These are phyloP conservation scores for Liposcelis brunnea DNA, from an alignment of 2,888 invertebrate genomes.

Conservation along the genomic window DNA sequence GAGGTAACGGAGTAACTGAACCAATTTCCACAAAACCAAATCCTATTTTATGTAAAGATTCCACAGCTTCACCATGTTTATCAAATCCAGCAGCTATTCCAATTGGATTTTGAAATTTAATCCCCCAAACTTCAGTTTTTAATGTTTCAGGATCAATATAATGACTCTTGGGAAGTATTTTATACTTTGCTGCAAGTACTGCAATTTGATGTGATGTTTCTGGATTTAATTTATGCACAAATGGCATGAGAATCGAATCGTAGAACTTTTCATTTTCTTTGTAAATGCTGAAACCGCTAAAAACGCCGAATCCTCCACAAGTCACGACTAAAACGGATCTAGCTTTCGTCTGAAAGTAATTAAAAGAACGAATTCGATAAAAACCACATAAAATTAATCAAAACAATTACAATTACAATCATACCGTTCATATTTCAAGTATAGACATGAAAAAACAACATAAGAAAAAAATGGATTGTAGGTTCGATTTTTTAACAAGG, in stretches of 20 bases:
- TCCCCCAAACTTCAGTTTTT: constrained; percentile 52
- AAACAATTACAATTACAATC: neutral
- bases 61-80: constrained; percentile 84
- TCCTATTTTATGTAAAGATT: constrained; percentile 64
- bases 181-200: constrained; percentile 56
- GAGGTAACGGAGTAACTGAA: constrained; percentile 85
- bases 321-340: constrained; percentile 46
- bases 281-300: constrained; percentile 48
- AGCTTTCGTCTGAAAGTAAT: constrained; percentile 39
- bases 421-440: neutral
- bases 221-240: constrained; percentile 50
- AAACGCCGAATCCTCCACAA: constrained; percentile 44
- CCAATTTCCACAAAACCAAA: constrained; percentile 96
- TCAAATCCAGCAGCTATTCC: constrained; percentile 99
- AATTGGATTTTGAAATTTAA: constrained; percentile 67
- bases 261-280: constrained; percentile 68
- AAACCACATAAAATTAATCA: neutral
- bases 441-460: neutral
- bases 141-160: constrained; percentile 43
- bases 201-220: constrained; percentile 72
- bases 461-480: neutral
- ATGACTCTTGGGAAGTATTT: constrained; percentile 43
- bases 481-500: neutral
- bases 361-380: no score
- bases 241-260: constrained; percentile 50